phyloP scores from a whole-genome alignment of 2,888 invertebrate species.

The Caenorhabditis wallacei region DNA sequence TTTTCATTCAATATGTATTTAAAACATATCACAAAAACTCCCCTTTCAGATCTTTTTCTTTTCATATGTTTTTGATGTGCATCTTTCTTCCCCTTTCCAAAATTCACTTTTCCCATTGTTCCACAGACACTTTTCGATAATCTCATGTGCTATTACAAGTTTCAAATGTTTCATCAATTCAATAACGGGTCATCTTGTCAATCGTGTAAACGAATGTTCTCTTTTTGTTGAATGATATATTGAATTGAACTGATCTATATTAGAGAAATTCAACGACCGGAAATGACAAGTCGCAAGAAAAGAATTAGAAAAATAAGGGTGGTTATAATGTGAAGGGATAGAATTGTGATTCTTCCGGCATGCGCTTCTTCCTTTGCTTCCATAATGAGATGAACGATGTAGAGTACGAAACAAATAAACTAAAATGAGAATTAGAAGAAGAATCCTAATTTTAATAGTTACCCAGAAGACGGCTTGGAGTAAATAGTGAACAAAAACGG shows the following conservation, averaged over 20 bases:
- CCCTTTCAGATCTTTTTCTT: constrained; percentile 5
- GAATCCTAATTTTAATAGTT: neutral
- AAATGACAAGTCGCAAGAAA: neutral
- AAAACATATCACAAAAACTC: constrained; percentile 21
- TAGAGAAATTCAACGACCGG: neutral
- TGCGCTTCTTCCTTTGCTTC: neutral
- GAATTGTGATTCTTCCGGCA: neutral
- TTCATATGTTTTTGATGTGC: neutral
- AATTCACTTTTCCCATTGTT: neutral
- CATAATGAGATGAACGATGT: constrained; percentile 18
- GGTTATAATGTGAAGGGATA: neutral
- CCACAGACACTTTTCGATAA: constrained; percentile 7
- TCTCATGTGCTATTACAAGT: constrained; percentile 37
- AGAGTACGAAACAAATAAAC: constrained; percentile 1
- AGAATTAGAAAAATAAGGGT: neutral
- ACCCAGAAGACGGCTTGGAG: constrained; percentile 40
- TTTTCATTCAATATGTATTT: constrained; percentile 29
- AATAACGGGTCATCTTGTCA: constrained; percentile 19
- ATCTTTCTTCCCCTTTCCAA: neutral
- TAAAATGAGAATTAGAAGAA: constrained; percentile 3
- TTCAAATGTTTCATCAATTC: constrained; percentile 6
- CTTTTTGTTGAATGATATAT: neutral
- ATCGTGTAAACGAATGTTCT: constrained; percentile 20
- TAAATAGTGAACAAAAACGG: constrained; percentile 26
- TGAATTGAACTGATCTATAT: neutral